These are phyloP conservation scores for Pegoplata infirma DNA, from an alignment of 2,888 invertebrate species.

Conservation along the genomic window DNA sequence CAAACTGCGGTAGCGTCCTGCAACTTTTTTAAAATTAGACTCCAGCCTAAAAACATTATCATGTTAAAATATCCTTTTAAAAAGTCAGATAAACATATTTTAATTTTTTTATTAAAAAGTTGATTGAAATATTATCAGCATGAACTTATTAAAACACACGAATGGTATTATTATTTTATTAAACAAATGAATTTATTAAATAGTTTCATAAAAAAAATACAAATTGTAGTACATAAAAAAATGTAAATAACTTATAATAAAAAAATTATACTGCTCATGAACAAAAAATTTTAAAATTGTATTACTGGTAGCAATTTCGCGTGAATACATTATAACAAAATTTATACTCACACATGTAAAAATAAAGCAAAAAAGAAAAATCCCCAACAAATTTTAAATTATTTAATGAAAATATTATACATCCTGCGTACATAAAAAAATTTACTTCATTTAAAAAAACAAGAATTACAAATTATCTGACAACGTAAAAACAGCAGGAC, in stretches of 20 bases:
- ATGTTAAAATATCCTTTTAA: too few relatives aligned
- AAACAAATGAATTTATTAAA: too few relatives aligned
- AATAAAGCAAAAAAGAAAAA: background rate
- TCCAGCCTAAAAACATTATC: too few relatives aligned
- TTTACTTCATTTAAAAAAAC: background rate
- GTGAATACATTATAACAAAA: background rate
- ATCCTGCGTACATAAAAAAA: background rate
- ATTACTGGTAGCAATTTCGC: background rate
- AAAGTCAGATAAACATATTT: too few relatives aligned
- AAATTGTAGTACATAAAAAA: background rate
- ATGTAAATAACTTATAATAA: background rate
- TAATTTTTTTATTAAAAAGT: too few relatives aligned
- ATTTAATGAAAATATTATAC: constrained; percentile 9
- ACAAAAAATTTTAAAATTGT: background rate
- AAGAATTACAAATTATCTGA: constrained; percentile 39
- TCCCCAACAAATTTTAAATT: background rate
- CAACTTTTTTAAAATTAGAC: too few relatives aligned
- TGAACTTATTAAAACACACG: too few relatives aligned
- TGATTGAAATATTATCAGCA: too few relatives aligned
- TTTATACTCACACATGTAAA: background rate
- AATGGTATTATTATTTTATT: too few relatives aligned
- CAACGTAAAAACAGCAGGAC: constrained; percentile 41
- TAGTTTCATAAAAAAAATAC: too few relatives aligned
- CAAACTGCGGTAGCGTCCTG: too few relatives aligned
- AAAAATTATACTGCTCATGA: background rate